Percentiles rank a stretch among this genome's conserved stretches.
Conservation (phyloP, 2,797 vertebrate genomes). For the Menidia menidia region DNA sequence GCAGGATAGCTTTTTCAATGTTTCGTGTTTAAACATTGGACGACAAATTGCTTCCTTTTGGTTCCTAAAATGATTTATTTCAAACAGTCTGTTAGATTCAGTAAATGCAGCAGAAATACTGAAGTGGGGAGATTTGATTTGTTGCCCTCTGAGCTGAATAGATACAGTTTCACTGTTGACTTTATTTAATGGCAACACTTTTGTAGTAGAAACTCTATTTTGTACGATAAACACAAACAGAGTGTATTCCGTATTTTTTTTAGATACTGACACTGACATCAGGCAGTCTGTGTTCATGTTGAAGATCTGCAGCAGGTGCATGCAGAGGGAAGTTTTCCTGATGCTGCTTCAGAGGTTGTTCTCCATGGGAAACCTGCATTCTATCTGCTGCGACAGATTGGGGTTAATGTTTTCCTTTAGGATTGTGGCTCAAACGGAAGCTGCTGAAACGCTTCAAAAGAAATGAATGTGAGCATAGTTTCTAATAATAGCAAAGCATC, state of each 20-base stretch:
- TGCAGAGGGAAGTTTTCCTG: constrained; percentile 25
- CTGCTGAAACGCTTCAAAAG: constrained; percentile 6
- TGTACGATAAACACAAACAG: constrained; percentile 6
- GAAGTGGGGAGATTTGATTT: constrained; percentile 5
- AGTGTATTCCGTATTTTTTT: neutral
- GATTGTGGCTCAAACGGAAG: constrained; percentile 36
- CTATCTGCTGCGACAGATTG: constrained; percentile 68
- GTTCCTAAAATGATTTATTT: constrained; percentile 4
- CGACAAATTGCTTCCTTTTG: constrained; percentile 19
- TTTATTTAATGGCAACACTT: neutral
- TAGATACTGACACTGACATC: constrained; percentile 24
- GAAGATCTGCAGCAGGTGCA: constrained; percentile 35
- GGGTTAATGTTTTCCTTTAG: constrained; percentile 64
- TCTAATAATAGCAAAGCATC: neutral
- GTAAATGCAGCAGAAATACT: constrained; percentile 2
- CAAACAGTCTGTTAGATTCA: constrained; percentile 6
- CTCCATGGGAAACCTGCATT: constrained; percentile 56
- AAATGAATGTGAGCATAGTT: constrained; percentile 16
- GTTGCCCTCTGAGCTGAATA: neutral
- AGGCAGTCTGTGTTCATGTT: constrained; percentile 27
- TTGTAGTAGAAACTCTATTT: neutral
- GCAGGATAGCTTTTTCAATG: neutral
- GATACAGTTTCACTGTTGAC: neutral
- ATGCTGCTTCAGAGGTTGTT: constrained; percentile 37
- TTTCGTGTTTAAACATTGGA: constrained; percentile 5